These are phyloP conservation scores for Apolygus lucorum DNA, from an alignment of 1,140 invertebrate genomes.

Conservation along the genomic window DNA sequence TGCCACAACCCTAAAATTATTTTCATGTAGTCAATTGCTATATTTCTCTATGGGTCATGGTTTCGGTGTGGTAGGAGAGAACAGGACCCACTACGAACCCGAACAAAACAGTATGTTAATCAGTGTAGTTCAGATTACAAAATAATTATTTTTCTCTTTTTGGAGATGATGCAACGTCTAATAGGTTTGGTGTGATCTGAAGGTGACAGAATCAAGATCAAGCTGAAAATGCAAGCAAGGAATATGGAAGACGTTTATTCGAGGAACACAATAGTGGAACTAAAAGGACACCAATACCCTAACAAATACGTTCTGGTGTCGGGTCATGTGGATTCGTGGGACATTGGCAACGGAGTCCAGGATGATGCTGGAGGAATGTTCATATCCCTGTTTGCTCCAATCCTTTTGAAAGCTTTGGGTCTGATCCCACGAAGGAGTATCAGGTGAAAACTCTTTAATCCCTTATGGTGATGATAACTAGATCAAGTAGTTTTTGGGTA, in stretches of 20 bases:
- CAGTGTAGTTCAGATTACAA: no score
- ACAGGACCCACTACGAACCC: no score
- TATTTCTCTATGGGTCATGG: no score
- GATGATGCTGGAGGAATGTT: conserved; percentile 78
- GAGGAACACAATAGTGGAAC: conserved; percentile 64
- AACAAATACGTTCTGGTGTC: conserved; percentile 67
- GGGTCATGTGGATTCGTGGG: conserved; percentile 83
- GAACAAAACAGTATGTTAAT: no score
- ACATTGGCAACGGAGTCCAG: conserved; percentile 80
- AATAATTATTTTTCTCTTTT: no score
- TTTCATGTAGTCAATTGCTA: no score
- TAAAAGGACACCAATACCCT: conserved; percentile 48
- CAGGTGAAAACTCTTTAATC: conserved; percentile 43
- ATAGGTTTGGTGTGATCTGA: no score
- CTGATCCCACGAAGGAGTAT: conserved; percentile 62
- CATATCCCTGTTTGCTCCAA: conserved; percentile 66
- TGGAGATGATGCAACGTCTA: no score
- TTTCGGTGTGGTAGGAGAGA: no score
- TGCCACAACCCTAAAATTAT: no score
- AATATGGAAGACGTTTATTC: conserved; percentile 48
- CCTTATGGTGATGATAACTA: no score
- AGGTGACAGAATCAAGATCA: conserved; percentile 44
- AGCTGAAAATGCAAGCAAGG: conserved; percentile 47
- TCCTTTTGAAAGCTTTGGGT: conserved; percentile 56
- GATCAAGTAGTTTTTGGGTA: no score